Conservation (phyloP, 2,113 vertebrate species). For the Callaeas wilsoni region DNA sequence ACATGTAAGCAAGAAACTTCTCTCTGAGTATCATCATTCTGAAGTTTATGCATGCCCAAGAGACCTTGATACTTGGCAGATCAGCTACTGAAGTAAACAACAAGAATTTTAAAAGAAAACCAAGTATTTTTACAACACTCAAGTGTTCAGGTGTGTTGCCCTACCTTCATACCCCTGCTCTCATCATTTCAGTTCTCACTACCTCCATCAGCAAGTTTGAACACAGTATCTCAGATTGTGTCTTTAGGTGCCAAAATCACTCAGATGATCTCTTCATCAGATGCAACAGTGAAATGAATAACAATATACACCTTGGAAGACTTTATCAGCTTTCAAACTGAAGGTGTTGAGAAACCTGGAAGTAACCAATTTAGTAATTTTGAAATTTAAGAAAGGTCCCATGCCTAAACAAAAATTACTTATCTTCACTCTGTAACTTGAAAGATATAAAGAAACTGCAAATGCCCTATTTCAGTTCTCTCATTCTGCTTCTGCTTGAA, state of each 20-base stretch:
- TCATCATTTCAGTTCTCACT: not conserved
- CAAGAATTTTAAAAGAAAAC: not conserved
- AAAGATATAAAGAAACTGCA: not conserved
- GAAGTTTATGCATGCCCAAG: not conserved
- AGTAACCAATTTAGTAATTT: not conserved
- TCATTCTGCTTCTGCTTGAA: not conserved
- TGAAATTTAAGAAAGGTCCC: not conserved
- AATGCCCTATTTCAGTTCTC: not conserved
- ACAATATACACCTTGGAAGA: not conserved
- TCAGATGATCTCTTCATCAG: not conserved
- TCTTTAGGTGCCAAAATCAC: not conserved
- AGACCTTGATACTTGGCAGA: not conserved
- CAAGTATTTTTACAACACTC: not conserved
- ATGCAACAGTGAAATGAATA: not conserved
- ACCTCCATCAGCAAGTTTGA: not conserved
- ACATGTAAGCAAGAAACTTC: not conserved
- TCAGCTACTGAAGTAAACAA: not conserved
- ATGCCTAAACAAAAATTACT: not conserved
- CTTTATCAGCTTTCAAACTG: rapidly evolving
- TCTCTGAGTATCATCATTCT: not conserved
- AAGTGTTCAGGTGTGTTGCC: not conserved
- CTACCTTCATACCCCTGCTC: not conserved
- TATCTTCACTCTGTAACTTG: not conserved
- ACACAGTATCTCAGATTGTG: not conserved
- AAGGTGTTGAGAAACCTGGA: not conserved